Conservation (phyloP, 2,888 invertebrate genomes). For the Trimorus sp. region DNA sequence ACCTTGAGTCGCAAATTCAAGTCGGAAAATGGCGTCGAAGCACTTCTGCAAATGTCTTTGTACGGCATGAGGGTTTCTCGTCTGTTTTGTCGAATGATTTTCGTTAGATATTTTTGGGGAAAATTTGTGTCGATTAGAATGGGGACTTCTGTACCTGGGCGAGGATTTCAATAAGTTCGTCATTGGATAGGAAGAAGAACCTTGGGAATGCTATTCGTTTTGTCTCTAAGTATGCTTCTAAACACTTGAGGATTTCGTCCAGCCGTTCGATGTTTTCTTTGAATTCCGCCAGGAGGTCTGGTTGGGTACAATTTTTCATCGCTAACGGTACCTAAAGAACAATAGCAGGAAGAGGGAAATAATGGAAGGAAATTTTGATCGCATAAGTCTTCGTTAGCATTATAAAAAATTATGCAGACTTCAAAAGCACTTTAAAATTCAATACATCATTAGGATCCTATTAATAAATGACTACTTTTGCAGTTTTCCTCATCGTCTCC, state of each 20-base stretch:
- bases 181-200: slow-evolving; percentile 95
- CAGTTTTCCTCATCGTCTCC: slow-evolving; percentile 91
- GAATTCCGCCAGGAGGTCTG: slow-evolving; percentile 87
- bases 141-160: slow-evolving; percentile 86
- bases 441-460: slow-evolving; percentile 3
- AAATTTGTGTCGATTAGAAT: neutral
- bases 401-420: too few relatives aligned
- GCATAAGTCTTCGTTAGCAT: too few relatives aligned
- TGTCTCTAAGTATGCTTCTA: slow-evolving; percentile 94
- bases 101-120: too few relatives aligned
- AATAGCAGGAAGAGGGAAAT: neutral
- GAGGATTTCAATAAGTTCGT: slow-evolving; percentile 93
- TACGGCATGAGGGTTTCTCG: slow-evolving; percentile 93
- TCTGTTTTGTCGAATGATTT: slow-evolving; percentile 80
- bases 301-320: slow-evolving; percentile 89
- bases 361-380: neutral
- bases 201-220: slow-evolving; percentile 94
- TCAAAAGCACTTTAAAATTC: too few relatives aligned
- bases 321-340: slow-evolving; percentile 87
- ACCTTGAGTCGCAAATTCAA: slow-evolving; percentile 88
- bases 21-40: slow-evolving; percentile 90
- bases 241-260: slow-evolving; percentile 94
- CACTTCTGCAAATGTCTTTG: slow-evolving; percentile 95
- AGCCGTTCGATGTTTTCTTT: slow-evolving; percentile 89
- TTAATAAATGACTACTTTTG: slow-evolving; percentile 84